Percentiles rank a stretch among this genome's conserved stretches.
Conservation (phyloP, 2,888 invertebrate genomes). For the Dolichomitus sp. region DNA sequence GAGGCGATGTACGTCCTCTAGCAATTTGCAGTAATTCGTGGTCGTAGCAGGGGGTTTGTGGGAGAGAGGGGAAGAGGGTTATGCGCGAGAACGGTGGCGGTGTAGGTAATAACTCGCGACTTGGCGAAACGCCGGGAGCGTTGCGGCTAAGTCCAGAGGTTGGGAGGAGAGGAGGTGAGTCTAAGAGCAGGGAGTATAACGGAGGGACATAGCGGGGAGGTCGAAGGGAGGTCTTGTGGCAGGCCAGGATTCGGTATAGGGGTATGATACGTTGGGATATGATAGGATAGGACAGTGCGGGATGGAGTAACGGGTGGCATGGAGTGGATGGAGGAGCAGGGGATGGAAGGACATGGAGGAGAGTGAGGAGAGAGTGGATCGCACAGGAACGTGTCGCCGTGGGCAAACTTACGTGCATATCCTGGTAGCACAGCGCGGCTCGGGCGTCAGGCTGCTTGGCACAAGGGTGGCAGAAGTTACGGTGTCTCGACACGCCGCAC, state of each 20-base stretch:
- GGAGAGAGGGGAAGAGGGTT: not conserved
- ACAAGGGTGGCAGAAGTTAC: constrained; percentile 84
- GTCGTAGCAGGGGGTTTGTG: constrained; percentile 28
- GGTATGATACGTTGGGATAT: constrained; percentile 73
- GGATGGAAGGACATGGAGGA: constrained; percentile 40
- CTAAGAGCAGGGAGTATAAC: constrained; percentile 43
- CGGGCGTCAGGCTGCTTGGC: constrained; percentile 79
- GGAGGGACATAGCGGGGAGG: constrained; percentile 41
- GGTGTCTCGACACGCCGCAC: constrained; percentile 84
- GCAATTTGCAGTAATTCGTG: constrained; percentile 73
- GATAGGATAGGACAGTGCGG: constrained; percentile 77
- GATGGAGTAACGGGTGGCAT: constrained; percentile 35
- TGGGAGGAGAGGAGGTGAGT: constrained; percentile 11
- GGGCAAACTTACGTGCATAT: constrained; percentile 81
- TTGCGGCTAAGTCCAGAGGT: constrained; percentile 43
- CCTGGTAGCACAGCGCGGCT: constrained; percentile 72
- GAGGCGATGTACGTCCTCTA: constrained; percentile 40
- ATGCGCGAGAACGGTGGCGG: constrained; percentile 17
- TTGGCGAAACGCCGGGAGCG: constrained; percentile 72
- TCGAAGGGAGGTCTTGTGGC: constrained; percentile 54
- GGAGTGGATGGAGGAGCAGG: constrained; percentile 29
- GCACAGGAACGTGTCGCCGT: constrained; percentile 78
- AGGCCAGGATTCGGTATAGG: constrained; percentile 46
- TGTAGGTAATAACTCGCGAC: constrained; percentile 70
- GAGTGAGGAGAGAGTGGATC: constrained; percentile 51